Evolutionary conservation across 2,888 invertebrate genomes (phyloP).

Genomic region (Drosophila setosimentum): DNA sequence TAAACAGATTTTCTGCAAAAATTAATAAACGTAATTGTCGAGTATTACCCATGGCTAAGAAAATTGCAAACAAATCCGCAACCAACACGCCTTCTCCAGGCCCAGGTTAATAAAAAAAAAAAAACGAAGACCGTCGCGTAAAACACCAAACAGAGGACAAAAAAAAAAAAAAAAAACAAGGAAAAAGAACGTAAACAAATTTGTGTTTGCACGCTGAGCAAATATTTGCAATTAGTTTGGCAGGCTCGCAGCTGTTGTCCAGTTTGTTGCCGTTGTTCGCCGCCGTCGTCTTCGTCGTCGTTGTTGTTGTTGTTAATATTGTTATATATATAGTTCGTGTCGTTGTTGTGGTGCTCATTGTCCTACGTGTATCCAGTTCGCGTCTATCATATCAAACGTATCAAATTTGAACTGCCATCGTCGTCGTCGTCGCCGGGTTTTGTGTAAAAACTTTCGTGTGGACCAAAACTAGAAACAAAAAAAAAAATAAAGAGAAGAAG

Average conservation of each 20-base stretch:
- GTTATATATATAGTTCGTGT: neutral
- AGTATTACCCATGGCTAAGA: conserved; percentile 45
- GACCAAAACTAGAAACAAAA: neutral
- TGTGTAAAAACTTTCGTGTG: conserved; percentile 20
- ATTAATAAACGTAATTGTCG: conserved; percentile 57
- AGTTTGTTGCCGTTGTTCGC: conserved; percentile 32
- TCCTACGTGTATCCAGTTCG: conserved; percentile 16
- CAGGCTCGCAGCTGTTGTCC: conserved; percentile 38
- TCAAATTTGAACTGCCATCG: conserved; percentile 13
- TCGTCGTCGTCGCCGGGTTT: conserved; percentile 22
- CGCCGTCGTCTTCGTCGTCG: conserved; percentile 8
- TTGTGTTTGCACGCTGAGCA: conserved; percentile 54
- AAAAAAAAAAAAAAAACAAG: conserved; percentile 21
- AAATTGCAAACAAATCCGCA: conserved; percentile 38
- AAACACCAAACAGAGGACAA: conserved; percentile 24
- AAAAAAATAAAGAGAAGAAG: neutral
- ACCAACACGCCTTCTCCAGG: neutral
- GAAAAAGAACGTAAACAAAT: conserved; percentile 12
- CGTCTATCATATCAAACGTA: conserved; percentile 21
- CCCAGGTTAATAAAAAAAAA: neutral
- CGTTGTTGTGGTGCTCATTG: conserved; percentile 24
- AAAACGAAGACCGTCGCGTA: conserved; percentile 15
- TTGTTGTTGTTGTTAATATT: conserved; percentile 18
- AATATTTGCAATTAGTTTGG: conserved; percentile 67
- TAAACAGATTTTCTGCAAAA: conserved; percentile 54